phyloP scores from a whole-genome alignment of 2,797 vertebrate species.

The Gypaetus barbatus region DNA sequence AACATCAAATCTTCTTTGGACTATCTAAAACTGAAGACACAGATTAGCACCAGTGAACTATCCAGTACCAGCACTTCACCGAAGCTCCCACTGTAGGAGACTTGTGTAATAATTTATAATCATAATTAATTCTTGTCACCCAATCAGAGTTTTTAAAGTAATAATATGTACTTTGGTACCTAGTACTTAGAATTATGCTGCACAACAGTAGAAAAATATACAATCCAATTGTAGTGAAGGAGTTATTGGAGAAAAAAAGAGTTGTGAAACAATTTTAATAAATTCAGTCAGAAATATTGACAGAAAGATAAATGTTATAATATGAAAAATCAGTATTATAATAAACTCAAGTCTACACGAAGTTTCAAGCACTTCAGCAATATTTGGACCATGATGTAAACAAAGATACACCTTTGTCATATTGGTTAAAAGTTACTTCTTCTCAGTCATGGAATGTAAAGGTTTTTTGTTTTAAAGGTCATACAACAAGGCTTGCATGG shows the following conservation, averaged over 20 bases:
- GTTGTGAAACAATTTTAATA: background rate
- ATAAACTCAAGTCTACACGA: background rate
- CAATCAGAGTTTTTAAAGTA: constrained; percentile 12
- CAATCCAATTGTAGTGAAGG: background rate
- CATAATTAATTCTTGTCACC: constrained; percentile 38
- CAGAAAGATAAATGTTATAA: background rate
- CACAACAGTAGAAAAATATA: background rate
- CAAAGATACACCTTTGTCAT: background rate
- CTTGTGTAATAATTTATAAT: constrained; percentile 17
- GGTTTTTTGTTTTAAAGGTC: background rate
- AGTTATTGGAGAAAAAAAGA: background rate
- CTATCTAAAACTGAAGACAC: constrained; percentile 20
- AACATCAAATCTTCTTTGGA: constrained; percentile 42
- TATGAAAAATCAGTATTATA: background rate
- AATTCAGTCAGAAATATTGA: background rate
- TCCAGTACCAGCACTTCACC: background rate
- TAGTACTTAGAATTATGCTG: background rate
- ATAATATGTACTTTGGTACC: background rate
- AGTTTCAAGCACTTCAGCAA: background rate
- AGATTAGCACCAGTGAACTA: constrained; percentile 27
- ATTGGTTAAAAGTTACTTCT: background rate
- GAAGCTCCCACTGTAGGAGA: background rate
- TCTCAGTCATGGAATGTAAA: background rate
- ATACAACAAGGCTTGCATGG: background rate
- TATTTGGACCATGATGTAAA: background rate